Base-by-base conservation (phyloP, 2,797 vertebrate species). In the Pangasius larnaudii region DNA sequence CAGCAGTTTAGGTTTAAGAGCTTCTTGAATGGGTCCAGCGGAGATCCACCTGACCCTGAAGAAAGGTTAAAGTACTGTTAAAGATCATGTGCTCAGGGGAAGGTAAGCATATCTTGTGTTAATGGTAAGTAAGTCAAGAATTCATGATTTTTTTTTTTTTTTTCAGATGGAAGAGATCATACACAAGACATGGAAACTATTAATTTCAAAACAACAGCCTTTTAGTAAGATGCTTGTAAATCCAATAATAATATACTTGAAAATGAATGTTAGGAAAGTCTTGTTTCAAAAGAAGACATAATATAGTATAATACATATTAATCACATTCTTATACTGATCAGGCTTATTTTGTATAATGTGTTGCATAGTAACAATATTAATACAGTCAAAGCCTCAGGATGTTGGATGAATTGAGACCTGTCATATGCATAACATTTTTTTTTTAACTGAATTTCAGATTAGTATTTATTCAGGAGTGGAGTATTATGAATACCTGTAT, bases 1-100 rank as follows among this genome's bases (percentile, higher is more conserved):
- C 30, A 36, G n/a, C 65, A 56, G n/a, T 61, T 82, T 61, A 39
- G 11, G 71, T 46, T 85, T 85, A 85, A 69, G 36, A 88, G 18
- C 72, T 80, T 80, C 56, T 27, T 42, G 56, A 82, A 56, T 74
- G 9, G 49, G 14, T 53, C 51, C 53, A 74, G 27, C 19, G 49
- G 18, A 51, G 51, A 67, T 63, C 36, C 67, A 80, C 5, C n/a
- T 61, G 53, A 61, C 77, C n/a, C n/a, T 79, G 27, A 80, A 80
- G 19, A 53, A 74, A 74, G 36, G 27, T 88, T 74, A 30, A 77
- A n/a, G n/a, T 24, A 30, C n/a, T 24, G 10, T 67, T 39, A 63
- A 63, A 81, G 22, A 27, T 39, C 30, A 74, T 61, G 33, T 27
- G 16, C 2, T 42, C 18, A 78, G 51, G 49, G 0, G 3, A 86